These are phyloP conservation scores for Pollimyrus isidori DNA, from an alignment of 2,113 vertebrate genomes.

Conservation along the genomic window DNA sequence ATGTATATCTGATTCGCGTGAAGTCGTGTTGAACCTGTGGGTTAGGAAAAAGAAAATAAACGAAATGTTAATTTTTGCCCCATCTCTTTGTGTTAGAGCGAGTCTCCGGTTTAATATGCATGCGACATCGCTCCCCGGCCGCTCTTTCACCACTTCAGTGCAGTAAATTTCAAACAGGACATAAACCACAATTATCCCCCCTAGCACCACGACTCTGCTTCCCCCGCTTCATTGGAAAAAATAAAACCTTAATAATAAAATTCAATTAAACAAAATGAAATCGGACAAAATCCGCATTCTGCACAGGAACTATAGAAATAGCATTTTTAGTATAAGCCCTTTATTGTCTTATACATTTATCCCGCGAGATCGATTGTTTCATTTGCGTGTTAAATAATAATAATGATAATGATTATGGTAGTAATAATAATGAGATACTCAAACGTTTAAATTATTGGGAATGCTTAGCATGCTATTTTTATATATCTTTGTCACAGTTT, in stretches of 20 bases:
- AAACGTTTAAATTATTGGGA: constrained; percentile 28
- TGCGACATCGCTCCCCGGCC: constrained; percentile 54
- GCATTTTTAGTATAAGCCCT: constrained; percentile 25
- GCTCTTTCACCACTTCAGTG: constrained; percentile 47
- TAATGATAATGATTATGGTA: not conserved
- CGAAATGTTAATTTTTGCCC: constrained; percentile 12
- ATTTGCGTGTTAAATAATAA: constrained; percentile 34
- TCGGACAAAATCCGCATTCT: constrained; percentile 12
- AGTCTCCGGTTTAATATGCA: constrained; percentile 39
- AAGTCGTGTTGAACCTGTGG: not conserved
- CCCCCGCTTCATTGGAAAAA: not conserved
- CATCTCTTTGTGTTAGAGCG: constrained; percentile 27
- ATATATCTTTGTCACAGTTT: constrained; percentile 26
- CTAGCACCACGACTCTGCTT: constrained; percentile 4
- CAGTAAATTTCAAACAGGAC: constrained; percentile 51
- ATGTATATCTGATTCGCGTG: not conserved
- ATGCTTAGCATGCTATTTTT: constrained; percentile 23
- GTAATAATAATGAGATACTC: not conserved
- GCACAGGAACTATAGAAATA: constrained; percentile 15
- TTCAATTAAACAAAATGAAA: not conserved
- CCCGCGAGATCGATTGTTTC: not conserved
- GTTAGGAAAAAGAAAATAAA: not conserved
- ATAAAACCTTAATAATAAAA: not conserved
- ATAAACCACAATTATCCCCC: constrained; percentile 22
- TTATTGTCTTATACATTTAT: constrained; percentile 13